Evolutionary conservation across 2,797 vertebrate genomes (phyloP).

Genomic region (Margarornis squamiger): DNA sequence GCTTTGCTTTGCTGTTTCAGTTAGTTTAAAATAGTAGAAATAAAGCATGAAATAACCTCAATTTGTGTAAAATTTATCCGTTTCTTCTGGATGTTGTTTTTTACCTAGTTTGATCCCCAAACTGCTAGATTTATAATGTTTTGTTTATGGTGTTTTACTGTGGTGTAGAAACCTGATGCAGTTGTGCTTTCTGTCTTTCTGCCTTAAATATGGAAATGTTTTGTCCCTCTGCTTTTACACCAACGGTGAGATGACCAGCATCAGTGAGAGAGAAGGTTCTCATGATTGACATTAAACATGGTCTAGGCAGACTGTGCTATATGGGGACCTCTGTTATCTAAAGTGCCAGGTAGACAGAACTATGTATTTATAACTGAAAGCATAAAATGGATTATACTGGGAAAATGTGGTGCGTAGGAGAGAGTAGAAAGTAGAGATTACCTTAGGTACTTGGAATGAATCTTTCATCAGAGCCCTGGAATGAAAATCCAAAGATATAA

Average conservation of each 20-base stretch:
- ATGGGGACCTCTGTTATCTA: constrained; percentile 29
- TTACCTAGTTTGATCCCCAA: neutral
- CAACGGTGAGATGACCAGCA: neutral
- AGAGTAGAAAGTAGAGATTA: constrained; percentile 45
- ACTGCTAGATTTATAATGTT: neutral
- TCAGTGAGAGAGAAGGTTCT: neutral
- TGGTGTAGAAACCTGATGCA: neutral
- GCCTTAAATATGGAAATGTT: neutral
- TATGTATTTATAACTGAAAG: constrained; percentile 39
- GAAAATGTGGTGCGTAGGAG: neutral
- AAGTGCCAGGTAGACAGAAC: neutral
- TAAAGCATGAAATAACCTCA: neutral
- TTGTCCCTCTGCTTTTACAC: neutral
- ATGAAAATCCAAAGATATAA: constrained; percentile 53
- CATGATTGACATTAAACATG: neutral
- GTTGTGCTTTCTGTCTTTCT: neutral
- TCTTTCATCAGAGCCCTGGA: constrained; percentile 31
- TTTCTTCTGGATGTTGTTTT: neutral
- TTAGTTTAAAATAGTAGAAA: neutral
- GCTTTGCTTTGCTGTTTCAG: neutral
- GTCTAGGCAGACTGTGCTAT: neutral
- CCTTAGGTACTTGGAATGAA: constrained; percentile 22
- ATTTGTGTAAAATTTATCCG: neutral
- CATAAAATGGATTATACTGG: constrained; percentile 43
- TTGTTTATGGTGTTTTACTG: neutral